Evolutionary conservation across 35 echinoderm and acorn worm genomes (phyloP).

Genomic region (Patiria miniata): DNA sequence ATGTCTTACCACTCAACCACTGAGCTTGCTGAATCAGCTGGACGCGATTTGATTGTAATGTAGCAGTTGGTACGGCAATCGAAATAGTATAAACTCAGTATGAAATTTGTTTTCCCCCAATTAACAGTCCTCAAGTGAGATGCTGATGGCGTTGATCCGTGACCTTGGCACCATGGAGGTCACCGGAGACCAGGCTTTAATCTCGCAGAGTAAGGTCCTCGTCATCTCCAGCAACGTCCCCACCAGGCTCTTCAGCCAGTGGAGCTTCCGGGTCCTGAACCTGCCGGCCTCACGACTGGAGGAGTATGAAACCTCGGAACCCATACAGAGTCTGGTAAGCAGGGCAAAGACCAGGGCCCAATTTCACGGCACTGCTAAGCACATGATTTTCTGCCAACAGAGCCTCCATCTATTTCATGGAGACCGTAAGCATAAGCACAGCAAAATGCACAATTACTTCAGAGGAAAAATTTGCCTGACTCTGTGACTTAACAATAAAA

Average conservation of each 20-base stretch:
- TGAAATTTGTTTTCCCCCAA: not conserved
- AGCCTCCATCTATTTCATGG: too few relatives aligned
- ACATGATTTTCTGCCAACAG: too few relatives aligned
- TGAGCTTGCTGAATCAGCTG: too few relatives aligned
- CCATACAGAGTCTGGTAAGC: conserved; percentile 96
- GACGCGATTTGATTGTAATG: too few relatives aligned
- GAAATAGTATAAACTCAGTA: too few relatives aligned
- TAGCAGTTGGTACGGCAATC: too few relatives aligned
- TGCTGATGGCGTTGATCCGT: conserved; percentile 81
- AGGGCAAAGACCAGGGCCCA: not conserved
- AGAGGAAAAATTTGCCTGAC: too few relatives aligned
- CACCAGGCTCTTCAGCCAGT: conserved; percentile 93
- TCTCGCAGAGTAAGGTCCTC: conserved; percentile 80
- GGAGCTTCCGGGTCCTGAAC: conserved; percentile 88
- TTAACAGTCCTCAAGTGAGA: conserved; percentile 83
- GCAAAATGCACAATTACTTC: too few relatives aligned
- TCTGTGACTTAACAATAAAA: too few relatives aligned
- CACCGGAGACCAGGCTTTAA: conserved; percentile 12
- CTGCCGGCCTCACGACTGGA: conserved; percentile 83
- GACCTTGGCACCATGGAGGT: conserved; percentile 58
- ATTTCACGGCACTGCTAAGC: too few relatives aligned
- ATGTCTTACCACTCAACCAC: too few relatives aligned
- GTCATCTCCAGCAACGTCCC: conserved; percentile 94
- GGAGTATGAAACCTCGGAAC: conserved; percentile 91
- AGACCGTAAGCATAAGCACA: too few relatives aligned